Evolutionary conservation across 2,888 invertebrate genomes (phyloP), one percentile per base, ranked within the genome.

Genomic region (Caenorhabditis sp.): DNA sequence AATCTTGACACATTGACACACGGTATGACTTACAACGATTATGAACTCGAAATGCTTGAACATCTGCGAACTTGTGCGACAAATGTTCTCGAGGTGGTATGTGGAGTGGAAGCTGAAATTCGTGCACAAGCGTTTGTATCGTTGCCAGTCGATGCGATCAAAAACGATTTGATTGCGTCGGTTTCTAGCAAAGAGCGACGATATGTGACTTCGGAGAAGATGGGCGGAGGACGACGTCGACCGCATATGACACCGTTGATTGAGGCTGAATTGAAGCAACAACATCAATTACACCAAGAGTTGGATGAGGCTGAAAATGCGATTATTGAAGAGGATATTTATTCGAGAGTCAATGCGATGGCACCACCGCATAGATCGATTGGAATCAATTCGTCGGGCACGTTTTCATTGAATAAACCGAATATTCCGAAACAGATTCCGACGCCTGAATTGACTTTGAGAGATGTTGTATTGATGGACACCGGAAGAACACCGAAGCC

Each of bases 1-100:
- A 0, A 27, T 4, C 43, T 71, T 3, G 71, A 71, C 52, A 20
- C 60, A 0, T 62, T 65, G 5, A 67, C 71, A 8, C 71, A 67
- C 25, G 64, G 63, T 0, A n/a, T 67, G 7, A 10, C 60, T 0
- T 25, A 56, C 0, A 12, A 36, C 10, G 71, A 71, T 36, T 52
- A 66, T 17, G 63, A 60, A 43, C 38, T 27, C 3, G 58, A 71
- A 20, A 56, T 63, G 17, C 57, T 71, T 14, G 31, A 57, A 10
- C n/a, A 63, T 8, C 50, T 67, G 1, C 63, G 71, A 17, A 56
- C 67, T 10, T 61, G 63, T 63, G 56, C 71, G 10, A 71, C 65
- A 36, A 57, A 21, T 5, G 67, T 71, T 4, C 67, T 71, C 27
- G 71, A 71, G 26, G 26, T 64, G 4, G 36, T 20, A 8, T 71